Percentiles rank a stretch among this genome's conserved stretches.
Evolutionary conservation across 2,888 invertebrate species (phyloP).

Genomic region (Amphipyra berbera): DNA sequence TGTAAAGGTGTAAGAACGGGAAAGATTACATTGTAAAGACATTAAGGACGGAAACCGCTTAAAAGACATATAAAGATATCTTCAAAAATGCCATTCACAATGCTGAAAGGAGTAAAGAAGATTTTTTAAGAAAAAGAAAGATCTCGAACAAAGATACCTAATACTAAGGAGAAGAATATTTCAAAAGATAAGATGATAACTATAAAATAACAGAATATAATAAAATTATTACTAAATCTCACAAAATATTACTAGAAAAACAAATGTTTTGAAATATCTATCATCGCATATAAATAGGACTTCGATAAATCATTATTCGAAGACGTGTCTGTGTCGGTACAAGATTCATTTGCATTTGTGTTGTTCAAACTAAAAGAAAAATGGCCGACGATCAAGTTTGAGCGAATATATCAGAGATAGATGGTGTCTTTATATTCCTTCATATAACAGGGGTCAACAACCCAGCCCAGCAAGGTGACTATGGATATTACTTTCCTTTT

Average conservation of each 20-base stretch:
- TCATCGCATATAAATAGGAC: constrained; percentile 7
- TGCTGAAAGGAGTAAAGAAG: too few relatives aligned
- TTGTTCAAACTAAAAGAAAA: constrained; percentile 46
- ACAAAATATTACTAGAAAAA: constrained; percentile 18
- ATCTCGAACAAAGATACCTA: background rate
- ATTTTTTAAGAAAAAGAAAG: background rate
- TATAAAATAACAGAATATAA: background rate
- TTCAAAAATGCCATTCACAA: too few relatives aligned
- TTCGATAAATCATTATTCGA: constrained; percentile 40
- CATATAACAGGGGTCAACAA: constrained; percentile 32
- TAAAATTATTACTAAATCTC: constrained; percentile 4
- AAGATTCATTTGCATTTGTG: constrained; percentile 55
- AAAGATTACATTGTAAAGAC: background rate
- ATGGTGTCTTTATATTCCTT: constrained; percentile 31
- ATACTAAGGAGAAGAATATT: background rate
- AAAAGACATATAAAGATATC: background rate
- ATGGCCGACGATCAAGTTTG: constrained; percentile 34
- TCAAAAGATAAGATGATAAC: background rate
- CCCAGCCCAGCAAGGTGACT: constrained; percentile 27
- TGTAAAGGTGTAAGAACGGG: too few relatives aligned
- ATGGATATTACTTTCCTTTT: constrained; percentile 42
- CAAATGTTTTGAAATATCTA: constrained; percentile 40
- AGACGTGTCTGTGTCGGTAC: constrained; percentile 29
- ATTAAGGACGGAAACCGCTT: background rate
- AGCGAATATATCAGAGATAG: constrained; percentile 43